Evolutionary conservation across 2,113 vertebrate species (phyloP), one percentile per base, ranked within the genome.

Genomic region (Beaufortia kweichowensis): DNA sequence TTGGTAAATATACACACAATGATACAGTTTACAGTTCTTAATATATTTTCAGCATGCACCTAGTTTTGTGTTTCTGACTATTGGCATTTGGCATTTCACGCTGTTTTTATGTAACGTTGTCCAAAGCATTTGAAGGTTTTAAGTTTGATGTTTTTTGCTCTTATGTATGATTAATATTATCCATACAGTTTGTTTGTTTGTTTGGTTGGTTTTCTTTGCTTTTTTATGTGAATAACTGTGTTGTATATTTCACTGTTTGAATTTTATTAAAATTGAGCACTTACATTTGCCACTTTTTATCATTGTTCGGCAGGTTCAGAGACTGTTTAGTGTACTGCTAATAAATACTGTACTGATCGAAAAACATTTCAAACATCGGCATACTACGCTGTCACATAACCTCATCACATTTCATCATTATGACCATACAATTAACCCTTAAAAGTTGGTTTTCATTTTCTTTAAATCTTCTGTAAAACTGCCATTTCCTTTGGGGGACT

Each of bases 211-310:
- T 57, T 59, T 68, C 35, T 50, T 71, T 73, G 26, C 43, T 63
- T 72, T 57, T 72, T 57, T 59, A 62, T 69, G 68, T 80, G 17
- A 72, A 61, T 59, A 77, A 72, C 29, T 53, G 23, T 78, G 41
- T 35, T 82, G 77, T 82, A 82, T 28, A 76, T 76, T 82, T 79
- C 23, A 67, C 77, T 72, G 81, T 79, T 82, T 71, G 60, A 79
- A 59, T 64, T 53, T 70, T 60, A 82, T 79, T 82, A 82, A 82
- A 82, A 66, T 66, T 53, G 1, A 66, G 39, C 66, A 24, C 39
- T 67, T 64, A 59, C 9, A 3, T 28, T 11, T 19, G 15, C 9
- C 26, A 10, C 23, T 50, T 55, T 48, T 33, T 63, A 14, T 29
- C 31, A 14, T 11, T 76, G 8, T 14, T 55, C 9, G 19, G 12